Percentiles rank a stretch among this genome's conserved stretches.
Evolutionary conservation across 2,888 invertebrate genomes (phyloP).

Genomic region (Nymphalis polychloros): DNA sequence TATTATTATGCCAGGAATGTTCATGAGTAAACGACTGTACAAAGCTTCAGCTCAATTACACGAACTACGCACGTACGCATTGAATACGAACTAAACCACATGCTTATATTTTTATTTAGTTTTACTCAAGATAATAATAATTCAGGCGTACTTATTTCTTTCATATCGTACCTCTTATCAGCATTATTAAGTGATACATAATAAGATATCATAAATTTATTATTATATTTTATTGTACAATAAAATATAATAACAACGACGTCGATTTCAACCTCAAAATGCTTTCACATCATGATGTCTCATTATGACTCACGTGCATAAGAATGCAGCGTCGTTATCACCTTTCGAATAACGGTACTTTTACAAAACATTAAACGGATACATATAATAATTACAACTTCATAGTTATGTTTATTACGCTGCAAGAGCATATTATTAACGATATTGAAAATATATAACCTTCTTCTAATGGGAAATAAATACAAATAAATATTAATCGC

Average conservation of each 20-base stretch:
- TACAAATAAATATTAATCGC: no score
- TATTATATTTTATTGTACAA: constrained; percentile 8
- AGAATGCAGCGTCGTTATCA: constrained; percentile 38
- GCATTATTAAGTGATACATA: constrained; percentile 1
- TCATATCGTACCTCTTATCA: neutral
- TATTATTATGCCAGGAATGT: no score
- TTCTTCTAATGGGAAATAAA: no score
- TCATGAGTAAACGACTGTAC: no score
- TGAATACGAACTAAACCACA: no score
- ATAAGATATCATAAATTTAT: constrained; percentile 1
- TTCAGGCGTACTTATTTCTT: no score
- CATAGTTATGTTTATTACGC: neutral
- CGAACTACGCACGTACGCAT: no score
- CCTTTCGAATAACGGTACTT: constrained; percentile 34
- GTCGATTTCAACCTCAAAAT: constrained; percentile 26
- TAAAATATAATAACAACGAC: constrained; percentile 23
- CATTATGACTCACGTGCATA: constrained; percentile 35
- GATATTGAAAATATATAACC: no score
- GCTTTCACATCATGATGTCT: constrained; percentile 36
- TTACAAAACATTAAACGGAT: constrained; percentile 33
- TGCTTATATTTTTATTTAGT: no score
- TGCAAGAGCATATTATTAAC: no score
- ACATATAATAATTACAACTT: constrained; percentile 20
- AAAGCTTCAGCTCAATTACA: no score
- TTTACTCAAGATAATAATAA: no score